Evolutionary conservation across 2,888 invertebrate genomes (phyloP), one percentile per base, ranked within the genome.

Genomic region (Pyrocoelia pectoralis): DNA sequence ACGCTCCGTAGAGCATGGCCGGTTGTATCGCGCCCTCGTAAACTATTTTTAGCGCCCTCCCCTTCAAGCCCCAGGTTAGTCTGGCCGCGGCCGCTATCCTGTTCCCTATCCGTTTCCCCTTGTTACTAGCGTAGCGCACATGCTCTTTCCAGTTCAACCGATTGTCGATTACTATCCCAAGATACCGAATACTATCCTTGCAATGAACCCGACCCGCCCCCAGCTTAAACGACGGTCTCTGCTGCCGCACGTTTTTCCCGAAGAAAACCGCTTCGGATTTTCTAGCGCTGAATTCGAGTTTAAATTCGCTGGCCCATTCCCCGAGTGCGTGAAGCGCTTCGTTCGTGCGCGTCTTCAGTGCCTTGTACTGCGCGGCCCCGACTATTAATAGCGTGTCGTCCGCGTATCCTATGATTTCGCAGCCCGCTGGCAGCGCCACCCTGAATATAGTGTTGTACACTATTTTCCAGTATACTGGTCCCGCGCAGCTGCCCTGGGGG

Each of bases 191-290:
- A 8, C 18, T 6, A 9, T 64, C 64, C 6, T 46, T 41, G 33
- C 60, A 64, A 9, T 52, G 14, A 1, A 67, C 53, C 2, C 28
- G n/a, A 5, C 15, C 29, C 0, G 9, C 38, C 2, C 33, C 59
- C 18, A 68, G 12, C 13, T 40, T 46, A 43, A 63, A 62, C 0
- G 65, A 56, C 0, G 65, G 67, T 13, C 50, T 49, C 18, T 56
- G 54, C 51, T 24, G 24, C 24, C 24, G 4, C 24, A 6, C n/a
- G 8, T 8, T 6, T n/a, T 57, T 57, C 1, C 51, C 55, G 48
- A 41, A 65, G 40, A 63, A 66, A 2, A 65, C 12, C 8, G 60
- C 56, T 46, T 56, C 49, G 28, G 63, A 38, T 14, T 68, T 67
- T 1, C 10, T 13, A 3, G 46, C 53, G 17, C 65, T 65, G 28